phyloP scores from a whole-genome alignment of 2,797 vertebrate genomes.

The Hydrophis major region DNA sequence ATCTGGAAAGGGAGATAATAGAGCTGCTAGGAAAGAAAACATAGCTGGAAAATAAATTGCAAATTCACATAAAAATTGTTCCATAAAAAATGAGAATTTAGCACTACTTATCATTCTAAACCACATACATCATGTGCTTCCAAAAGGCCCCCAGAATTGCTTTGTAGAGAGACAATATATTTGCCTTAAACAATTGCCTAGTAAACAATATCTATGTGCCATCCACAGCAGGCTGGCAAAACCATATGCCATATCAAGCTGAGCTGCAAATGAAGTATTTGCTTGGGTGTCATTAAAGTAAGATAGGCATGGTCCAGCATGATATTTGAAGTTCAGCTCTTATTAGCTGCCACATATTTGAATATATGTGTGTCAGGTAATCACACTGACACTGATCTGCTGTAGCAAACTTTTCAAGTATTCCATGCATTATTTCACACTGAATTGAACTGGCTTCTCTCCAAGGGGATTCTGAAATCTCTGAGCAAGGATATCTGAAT shows the following conservation, averaged over 20 bases:
- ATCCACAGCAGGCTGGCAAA: conserved; percentile 11
- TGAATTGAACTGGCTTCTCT: neutral
- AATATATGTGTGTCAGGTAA: neutral
- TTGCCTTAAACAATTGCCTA: neutral
- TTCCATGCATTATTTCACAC: neutral
- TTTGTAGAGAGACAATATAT: conserved; percentile 22
- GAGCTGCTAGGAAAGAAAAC: neutral
- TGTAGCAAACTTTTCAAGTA: neutral
- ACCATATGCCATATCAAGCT: neutral
- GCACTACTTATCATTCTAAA: neutral
- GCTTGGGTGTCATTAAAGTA: neutral
- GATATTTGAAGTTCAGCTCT: neutral
- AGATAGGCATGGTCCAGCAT: neutral
- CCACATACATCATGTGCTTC: conserved; percentile 25
- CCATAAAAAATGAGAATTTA: neutral
- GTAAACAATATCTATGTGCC: conserved; percentile 10
- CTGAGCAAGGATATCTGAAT: neutral
- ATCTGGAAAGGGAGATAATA: conserved; percentile 20
- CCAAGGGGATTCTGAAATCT: neutral
- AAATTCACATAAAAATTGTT: conserved; percentile 8
- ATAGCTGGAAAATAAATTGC: neutral
- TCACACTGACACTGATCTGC: neutral
- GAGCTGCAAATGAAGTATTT: conserved; percentile 1
- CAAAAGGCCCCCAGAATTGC: conserved; percentile 19
- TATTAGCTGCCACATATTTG: neutral